Evolutionary conservation across 2,113 vertebrate genomes (phyloP).

Genomic region (Tursiops truncatus): DNA sequence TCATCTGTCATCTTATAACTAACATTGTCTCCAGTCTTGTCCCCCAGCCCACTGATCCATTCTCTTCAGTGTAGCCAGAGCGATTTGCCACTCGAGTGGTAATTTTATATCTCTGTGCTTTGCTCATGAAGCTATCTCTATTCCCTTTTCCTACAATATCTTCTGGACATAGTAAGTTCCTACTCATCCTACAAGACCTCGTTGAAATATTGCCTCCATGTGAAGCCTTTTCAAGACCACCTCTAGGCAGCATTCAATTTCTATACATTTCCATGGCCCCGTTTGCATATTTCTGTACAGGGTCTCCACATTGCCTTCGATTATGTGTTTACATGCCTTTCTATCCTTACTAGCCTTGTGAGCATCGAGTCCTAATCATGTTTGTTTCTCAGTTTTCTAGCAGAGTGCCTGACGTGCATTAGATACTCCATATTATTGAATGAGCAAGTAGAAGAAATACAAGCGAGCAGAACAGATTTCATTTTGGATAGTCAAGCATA

Average conservation of each 20-base stretch:
- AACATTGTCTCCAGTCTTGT: background rate
- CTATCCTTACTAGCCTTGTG: background rate
- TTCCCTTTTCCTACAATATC: background rate
- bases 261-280: background rate
- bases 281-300: background rate
- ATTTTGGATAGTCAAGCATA: slow-evolving; percentile 14
- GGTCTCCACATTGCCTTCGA: background rate
- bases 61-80: background rate
- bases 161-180: background rate
- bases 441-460: slow-evolving; percentile 1
- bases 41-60: background rate
- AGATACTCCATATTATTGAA: background rate
- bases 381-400: background rate
- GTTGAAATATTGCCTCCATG: background rate
- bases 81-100: background rate
- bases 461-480: background rate
- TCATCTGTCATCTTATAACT: slow-evolving; percentile 28
- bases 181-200: background rate
- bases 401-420: background rate
- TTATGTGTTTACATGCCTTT: background rate
- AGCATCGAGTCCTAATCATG: background rate
- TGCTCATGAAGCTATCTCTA: background rate
- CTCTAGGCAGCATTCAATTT: background rate
- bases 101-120: background rate
- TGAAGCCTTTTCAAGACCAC: background rate